phyloP scores from a whole-genome alignment of 2,888 invertebrate species.

The Drosophila longiperda region DNA sequence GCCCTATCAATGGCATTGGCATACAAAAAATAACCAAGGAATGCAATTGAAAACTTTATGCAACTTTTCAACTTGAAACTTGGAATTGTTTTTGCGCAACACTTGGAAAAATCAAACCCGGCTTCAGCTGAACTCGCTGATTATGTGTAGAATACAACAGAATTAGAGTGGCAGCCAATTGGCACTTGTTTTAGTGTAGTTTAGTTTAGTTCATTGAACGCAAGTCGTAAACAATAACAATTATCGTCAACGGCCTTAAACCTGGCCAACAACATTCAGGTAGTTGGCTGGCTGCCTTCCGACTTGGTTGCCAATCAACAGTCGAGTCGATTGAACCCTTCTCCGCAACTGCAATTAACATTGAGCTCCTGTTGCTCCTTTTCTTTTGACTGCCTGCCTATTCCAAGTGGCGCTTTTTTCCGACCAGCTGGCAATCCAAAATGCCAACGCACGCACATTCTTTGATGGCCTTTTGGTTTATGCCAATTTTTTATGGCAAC shows the following conservation, averaged over 20 bases:
- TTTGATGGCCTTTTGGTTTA: constrained; percentile 32
- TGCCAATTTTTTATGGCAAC: constrained; percentile 61
- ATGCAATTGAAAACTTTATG: constrained; percentile 49
- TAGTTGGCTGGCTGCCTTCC: constrained; percentile 4
- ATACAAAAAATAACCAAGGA: constrained; percentile 32
- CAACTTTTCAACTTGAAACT: constrained; percentile 54
- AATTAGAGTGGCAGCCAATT: constrained; percentile 30
- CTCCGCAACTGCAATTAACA: constrained; percentile 57
- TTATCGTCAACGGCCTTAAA: constrained; percentile 54
- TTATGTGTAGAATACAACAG: constrained; percentile 1
- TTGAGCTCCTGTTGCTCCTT: constrained; percentile 58
- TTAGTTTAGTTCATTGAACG: constrained; percentile 63
- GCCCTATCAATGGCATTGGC: constrained; percentile 49
- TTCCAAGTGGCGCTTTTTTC: neutral
- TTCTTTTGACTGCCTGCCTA: constrained; percentile 8
- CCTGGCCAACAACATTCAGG: constrained; percentile 31
- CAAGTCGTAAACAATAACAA: constrained; percentile 41
- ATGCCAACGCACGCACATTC: constrained; percentile 57
- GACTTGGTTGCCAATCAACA: constrained; percentile 69
- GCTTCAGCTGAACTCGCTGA: neutral
- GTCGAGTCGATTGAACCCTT: constrained; percentile 71
- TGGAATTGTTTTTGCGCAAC: constrained; percentile 36
- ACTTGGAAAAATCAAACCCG: neutral
- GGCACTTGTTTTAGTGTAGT: constrained; percentile 61
- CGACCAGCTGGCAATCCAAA: constrained; percentile 34